A percentile compares a stretch with the other conserved stretches of the same genome.
Conservation (phyloP, 2,888 invertebrate genomes). For the Tiliacea aurago region DNA sequence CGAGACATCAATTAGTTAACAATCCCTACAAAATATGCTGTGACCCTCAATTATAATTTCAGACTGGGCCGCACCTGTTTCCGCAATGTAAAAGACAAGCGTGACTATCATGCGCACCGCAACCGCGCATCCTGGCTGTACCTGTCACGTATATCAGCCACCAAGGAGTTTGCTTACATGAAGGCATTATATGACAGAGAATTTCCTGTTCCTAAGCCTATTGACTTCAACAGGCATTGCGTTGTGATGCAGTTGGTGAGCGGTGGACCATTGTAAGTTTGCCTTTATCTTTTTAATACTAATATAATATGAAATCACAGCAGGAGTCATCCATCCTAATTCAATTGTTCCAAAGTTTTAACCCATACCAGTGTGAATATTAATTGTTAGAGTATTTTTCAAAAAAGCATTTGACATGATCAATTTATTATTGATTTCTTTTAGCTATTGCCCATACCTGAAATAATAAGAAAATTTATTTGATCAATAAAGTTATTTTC, state of each 20-base stretch:
- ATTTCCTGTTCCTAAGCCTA: constrained; percentile 98
- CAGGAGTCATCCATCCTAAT: background rate
- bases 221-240: constrained; percentile 98
- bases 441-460: no score
- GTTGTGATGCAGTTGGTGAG: constrained; percentile 98
- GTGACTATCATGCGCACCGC: constrained; percentile 98
- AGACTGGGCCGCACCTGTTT: constrained; percentile 99
- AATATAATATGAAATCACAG: background rate
- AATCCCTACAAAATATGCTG: background rate
- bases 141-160: constrained; percentile 98
- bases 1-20: background rate
- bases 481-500: no score
- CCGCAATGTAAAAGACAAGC: constrained; percentile 97
- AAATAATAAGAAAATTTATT: no score
- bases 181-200: constrained; percentile 96
- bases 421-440: background rate
- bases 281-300: background rate
- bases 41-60: constrained; percentile 33
- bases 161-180: constrained; percentile 99
- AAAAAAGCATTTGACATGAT: background rate
- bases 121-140: constrained; percentile 98
- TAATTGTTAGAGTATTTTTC: background rate
- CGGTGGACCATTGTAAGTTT: constrained; percentile 94
- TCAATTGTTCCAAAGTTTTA: no score
- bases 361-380: no score